A percentile compares a stretch with the other conserved stretches of the same genome.
Evolutionary conservation across 2,888 invertebrate genomes (phyloP).

Genomic region (Blera fallax): DNA sequence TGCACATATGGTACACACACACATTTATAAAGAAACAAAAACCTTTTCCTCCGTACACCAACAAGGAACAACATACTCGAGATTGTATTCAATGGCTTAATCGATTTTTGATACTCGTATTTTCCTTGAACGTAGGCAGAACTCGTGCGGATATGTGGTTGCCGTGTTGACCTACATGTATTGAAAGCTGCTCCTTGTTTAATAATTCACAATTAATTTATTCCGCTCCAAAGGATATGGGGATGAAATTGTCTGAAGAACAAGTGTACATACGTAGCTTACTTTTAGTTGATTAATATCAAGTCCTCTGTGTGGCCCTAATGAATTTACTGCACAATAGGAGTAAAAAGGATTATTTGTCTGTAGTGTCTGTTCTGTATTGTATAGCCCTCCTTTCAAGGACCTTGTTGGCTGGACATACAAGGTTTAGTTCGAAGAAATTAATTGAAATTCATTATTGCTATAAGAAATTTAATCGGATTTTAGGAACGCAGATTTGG

Average conservation of each 20-base stretch:
- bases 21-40: not conserved
- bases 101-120: slow-evolving; percentile 57
- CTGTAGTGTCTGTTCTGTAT: not conserved
- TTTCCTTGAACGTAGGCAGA: slow-evolving; percentile 10
- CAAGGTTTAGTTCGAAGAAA: not conserved
- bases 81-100: slow-evolving; percentile 24
- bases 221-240: slow-evolving; percentile 1
- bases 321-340: not conserved
- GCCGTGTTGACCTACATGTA: slow-evolving; percentile 42
- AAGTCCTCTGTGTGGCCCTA: not conserved
- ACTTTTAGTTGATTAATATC: not conserved
- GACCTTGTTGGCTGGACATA: not conserved
- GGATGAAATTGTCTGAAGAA: not conserved
- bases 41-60: not conserved
- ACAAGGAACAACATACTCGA: not conserved
- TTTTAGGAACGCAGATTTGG: not conserved
- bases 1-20: not conserved
- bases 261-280: not conserved
- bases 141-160: slow-evolving; percentile 7
- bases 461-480: not conserved
- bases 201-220: slow-evolving; percentile 58
- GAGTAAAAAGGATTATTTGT: not conserved
- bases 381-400: not conserved
- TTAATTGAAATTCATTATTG: not conserved
- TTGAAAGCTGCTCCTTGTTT: slow-evolving; percentile 39